phyloP scores from a whole-genome alignment of 2,113 vertebrate genomes.

The Cyanoramphus novaezelandiae region DNA sequence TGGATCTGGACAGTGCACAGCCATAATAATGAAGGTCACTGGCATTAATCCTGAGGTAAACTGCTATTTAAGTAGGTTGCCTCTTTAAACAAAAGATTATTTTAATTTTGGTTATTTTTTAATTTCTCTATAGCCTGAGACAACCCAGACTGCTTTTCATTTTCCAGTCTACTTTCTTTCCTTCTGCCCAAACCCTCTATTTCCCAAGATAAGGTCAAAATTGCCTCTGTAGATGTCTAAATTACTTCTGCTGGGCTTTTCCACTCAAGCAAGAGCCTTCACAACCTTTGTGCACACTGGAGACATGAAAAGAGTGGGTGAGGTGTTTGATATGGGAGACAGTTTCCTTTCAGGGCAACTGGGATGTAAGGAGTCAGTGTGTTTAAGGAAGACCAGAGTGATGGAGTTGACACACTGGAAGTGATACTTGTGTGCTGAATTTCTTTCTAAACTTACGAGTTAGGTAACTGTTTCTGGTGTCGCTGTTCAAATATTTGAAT shows the following conservation, averaged over 20 bases:
- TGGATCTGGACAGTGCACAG: neutral
- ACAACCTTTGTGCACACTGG: neutral
- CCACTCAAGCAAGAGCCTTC: neutral
- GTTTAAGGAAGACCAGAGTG: neutral
- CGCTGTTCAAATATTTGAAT: constrained; percentile 18
- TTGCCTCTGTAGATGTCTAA: neutral
- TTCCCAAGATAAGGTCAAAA: neutral
- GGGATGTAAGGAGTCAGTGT: neutral
- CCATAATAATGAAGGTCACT: neutral
- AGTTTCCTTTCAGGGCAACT: neutral
- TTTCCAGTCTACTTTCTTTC: neutral
- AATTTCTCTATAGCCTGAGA: neutral
- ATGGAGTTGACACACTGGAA: neutral
- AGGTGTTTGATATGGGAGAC: neutral
- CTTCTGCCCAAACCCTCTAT: neutral
- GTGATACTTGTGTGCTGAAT: neutral
- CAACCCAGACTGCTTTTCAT: neutral
- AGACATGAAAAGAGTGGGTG: neutral
- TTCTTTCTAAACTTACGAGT: neutral
- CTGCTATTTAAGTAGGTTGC: neutral
- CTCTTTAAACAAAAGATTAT: neutral
- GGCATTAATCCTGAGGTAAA: neutral
- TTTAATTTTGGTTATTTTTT: neutral
- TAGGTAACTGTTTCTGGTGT: neutral
- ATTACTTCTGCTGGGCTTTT: neutral